phyloP scores from a whole-genome alignment of 2,888 invertebrate species.

The Archips crataeganus region DNA sequence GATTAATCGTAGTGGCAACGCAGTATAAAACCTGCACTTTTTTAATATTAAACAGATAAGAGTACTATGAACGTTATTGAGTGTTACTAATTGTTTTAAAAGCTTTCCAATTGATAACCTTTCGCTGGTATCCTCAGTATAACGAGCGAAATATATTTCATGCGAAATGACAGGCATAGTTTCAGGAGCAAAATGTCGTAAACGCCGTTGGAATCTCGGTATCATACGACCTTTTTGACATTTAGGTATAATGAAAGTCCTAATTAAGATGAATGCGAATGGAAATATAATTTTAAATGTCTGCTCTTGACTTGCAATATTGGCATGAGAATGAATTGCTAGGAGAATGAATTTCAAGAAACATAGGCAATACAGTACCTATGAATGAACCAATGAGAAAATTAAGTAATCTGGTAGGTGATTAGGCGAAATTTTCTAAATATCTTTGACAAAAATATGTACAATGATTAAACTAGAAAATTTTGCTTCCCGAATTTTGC shows the following conservation, averaged over 20 bases:
- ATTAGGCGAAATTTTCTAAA: too few species aligned
- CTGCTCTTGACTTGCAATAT: not conserved
- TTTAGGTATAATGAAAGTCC: not conserved
- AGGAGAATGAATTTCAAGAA: too few species aligned
- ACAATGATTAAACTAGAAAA: too few species aligned
- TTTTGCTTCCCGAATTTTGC: too few species aligned
- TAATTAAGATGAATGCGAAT: constrained; percentile 23
- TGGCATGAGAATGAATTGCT: not conserved
- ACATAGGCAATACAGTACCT: too few species aligned
- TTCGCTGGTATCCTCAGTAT: constrained; percentile 48
- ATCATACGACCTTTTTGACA: not conserved
- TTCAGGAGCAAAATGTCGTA: not conserved
- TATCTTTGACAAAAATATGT: too few species aligned
- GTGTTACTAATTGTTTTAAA: constrained; percentile 76
- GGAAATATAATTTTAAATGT: not conserved
- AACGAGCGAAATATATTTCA: constrained; percentile 2
- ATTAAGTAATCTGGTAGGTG: too few species aligned
- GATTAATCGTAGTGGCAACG: not conserved
- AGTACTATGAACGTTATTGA: constrained; percentile 59
- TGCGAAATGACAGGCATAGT: constrained; percentile 11
- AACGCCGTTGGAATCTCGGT: not conserved
- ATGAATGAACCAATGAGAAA: too few species aligned
- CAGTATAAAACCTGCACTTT: not conserved
- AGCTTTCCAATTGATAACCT: constrained; percentile 68
- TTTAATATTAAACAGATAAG: constrained; percentile 53